Evolutionary conservation across 2,888 invertebrate species (phyloP), one percentile per base, ranked within the genome.

Genomic region (Torymus tubicola): DNA sequence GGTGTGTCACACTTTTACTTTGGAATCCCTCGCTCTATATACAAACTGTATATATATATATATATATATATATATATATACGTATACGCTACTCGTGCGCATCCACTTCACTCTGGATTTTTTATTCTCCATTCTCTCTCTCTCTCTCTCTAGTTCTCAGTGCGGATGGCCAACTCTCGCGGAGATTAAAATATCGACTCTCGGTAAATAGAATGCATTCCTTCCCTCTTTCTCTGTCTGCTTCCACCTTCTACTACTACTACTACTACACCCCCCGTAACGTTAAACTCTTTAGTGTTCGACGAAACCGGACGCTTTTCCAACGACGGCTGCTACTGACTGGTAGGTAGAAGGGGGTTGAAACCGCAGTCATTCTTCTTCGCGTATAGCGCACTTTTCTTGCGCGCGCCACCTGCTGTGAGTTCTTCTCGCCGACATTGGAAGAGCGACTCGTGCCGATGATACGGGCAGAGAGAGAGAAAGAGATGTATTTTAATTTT

Each of bases 121-220:
- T 73, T 74, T n/a, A n/a, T 63, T n/a, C 31, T 53, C 14, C 14
- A 50, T 68, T 31, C 31, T 69, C n/a, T 61, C 24, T 65, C 58
- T 31, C 50, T 14, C 61, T 21, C 55, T 10, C 14, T 42, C 24
- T 18, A 5, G 14, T 4, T 16, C 24, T 16, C 13, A n/a, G 50
- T 53, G 18, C 58, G 63, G 12, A 73, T 61, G 73, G 64, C 69
- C 52, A 69, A 77, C 73, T 77, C 73, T 77, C 73, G 72, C 58
- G 69, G 77, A 79, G 81, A 82, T 82, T 79, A 82, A 82, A 82
- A 82, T 82, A 82, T 82, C 76, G 81, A 82, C 81, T 79, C 57
- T 79, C 57, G 79, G n/a, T 72, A 64, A 76, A 72, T 69, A 79
- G 68, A 75, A 72, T 68, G 57, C 53, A 8, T 61, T 21, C 13